phyloP scores from a whole-genome alignment of 2,113 vertebrate species.

The Ancistrus triradiatus region DNA sequence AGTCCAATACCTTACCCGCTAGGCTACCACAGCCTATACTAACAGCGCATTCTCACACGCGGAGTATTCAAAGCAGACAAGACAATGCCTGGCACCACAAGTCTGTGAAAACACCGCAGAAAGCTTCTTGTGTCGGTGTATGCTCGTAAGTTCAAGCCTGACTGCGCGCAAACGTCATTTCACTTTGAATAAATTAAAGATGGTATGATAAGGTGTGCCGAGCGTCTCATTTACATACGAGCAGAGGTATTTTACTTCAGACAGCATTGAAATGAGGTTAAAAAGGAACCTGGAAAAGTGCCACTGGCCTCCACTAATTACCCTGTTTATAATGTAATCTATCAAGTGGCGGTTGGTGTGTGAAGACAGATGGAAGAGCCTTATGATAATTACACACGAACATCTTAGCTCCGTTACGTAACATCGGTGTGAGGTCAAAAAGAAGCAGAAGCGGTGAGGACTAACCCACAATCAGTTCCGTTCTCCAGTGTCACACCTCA shows the following conservation, averaged over 20 bases:
- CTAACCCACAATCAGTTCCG: no score
- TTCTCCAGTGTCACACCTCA: no score
- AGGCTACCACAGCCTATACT: no score
- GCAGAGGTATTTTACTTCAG: background rate
- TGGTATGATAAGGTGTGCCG: conserved; percentile 14
- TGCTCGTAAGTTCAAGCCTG: background rate
- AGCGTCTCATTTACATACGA: conserved; percentile 20
- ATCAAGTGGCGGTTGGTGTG: background rate
- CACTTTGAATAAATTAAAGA: conserved; percentile 33
- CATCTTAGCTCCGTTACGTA: no score
- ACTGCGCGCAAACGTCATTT: conserved; percentile 17
- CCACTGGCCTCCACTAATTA: conserved; percentile 14
- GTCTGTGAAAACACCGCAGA: conserved; percentile 17
- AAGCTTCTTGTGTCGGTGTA: no score
- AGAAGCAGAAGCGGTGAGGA: no score
- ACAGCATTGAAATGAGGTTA: background rate
- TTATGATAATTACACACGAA: no score
- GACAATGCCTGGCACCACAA: conserved; percentile 20
- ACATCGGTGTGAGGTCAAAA: background rate
- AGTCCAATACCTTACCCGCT: no score
- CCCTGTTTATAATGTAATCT: conserved; percentile 17
- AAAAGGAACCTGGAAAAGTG: background rate
- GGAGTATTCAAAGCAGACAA: conserved; percentile 18
- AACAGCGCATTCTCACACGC: no score
- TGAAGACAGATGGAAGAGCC: no score